Percentiles rank a stretch among this genome's conserved stretches.
Evolutionary conservation across 2,888 invertebrate species (phyloP).

Genomic region (Chrysina gloriosa): DNA sequence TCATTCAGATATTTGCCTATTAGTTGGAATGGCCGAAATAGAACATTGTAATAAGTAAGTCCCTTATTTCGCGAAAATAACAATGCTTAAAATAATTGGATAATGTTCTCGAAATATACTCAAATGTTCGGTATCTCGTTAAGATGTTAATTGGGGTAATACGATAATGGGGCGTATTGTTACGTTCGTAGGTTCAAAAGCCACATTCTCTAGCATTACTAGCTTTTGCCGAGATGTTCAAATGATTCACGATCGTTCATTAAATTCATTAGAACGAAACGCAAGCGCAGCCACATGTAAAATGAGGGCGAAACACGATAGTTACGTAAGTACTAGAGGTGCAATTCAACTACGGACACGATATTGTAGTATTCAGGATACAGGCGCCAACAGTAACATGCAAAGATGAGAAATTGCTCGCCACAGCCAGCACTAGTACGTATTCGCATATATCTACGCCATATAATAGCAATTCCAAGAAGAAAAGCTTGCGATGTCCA

Average conservation of each 20-base stretch:
- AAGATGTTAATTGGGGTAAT: background rate
- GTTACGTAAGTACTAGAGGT: too few relatives aligned
- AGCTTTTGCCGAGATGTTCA: background rate
- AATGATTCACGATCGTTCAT: background rate
- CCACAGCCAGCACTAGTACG: too few relatives aligned
- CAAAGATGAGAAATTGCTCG: too few relatives aligned
- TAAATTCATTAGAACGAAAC: background rate
- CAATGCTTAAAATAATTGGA: too few relatives aligned
- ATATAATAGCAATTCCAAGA: conserved; percentile 34
- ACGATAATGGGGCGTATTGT: background rate
- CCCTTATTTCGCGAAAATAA: too few relatives aligned
- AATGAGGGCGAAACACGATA: background rate
- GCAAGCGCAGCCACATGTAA: too few relatives aligned
- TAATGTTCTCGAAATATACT: background rate
- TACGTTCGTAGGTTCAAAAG: background rate
- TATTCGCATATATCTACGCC: conserved; percentile 1
- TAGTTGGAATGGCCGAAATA: too few relatives aligned
- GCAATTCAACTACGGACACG: too few relatives aligned
- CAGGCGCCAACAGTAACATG: background rate
- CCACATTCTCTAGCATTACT: background rate
- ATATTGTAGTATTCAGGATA: too few relatives aligned
- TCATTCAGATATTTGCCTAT: too few relatives aligned
- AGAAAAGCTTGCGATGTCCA: conserved; percentile 26
- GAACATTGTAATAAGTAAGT: too few relatives aligned
- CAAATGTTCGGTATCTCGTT: background rate